Conservation (phyloP, 2,797 vertebrate genomes). For the Moxostoma hubbsi region DNA sequence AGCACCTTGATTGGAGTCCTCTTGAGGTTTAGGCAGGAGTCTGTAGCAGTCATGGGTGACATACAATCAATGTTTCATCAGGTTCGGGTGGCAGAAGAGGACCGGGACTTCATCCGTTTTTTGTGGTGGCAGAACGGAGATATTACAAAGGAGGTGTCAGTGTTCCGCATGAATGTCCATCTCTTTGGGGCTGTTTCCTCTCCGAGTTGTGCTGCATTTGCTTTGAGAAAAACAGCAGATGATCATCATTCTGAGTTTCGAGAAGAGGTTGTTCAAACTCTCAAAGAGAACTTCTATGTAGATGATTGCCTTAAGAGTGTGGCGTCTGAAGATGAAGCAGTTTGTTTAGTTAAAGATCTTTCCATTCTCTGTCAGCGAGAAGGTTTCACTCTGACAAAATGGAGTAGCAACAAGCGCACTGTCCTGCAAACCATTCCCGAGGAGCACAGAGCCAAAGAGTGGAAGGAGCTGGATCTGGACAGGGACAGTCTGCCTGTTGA, state of each 20-base stretch:
- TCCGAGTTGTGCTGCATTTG: background rate
- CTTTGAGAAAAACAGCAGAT: slow-evolving; percentile 17
- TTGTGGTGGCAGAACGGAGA: no score
- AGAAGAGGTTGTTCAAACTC: background rate
- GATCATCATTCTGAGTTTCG: background rate
- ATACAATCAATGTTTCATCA: no score
- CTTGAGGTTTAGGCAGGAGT: background rate
- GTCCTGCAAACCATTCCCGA: no score
- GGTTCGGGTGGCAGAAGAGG: no score
- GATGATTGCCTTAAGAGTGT: background rate
- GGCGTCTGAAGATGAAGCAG: background rate
- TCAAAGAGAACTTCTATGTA: slow-evolving; percentile 5
- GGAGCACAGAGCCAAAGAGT: no score
- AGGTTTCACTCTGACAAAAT: background rate
- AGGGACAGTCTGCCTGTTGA: background rate
- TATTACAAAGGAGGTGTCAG: no score
- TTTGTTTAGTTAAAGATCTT: background rate
- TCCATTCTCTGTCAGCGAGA: background rate
- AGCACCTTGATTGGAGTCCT: slow-evolving; percentile 35
- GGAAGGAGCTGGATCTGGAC: no score
- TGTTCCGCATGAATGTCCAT: no score
- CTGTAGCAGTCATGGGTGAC: slow-evolving; percentile 15
- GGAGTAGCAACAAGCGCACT: background rate
- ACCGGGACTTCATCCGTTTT: no score
- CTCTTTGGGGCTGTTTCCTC: no score